Percentiles rank a stretch among this genome's conserved stretches.
These are phyloP conservation scores for Spatulosminthurus flaviceps DNA, from an alignment of 2,888 invertebrate species.

Conservation along the genomic window DNA sequence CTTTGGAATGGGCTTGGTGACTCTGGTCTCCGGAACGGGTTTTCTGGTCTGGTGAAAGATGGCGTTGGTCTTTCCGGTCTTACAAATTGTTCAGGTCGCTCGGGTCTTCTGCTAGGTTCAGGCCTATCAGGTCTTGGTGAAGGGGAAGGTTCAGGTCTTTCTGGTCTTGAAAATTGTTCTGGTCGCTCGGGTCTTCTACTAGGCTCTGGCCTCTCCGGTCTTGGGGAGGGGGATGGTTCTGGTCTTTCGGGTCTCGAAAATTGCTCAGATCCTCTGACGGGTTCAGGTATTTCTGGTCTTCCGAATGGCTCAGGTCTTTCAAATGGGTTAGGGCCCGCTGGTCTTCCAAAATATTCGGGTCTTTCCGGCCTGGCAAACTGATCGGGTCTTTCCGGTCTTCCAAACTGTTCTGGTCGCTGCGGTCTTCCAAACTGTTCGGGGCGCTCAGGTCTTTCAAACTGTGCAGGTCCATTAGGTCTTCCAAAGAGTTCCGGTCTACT, in stretches of 20 bases:
- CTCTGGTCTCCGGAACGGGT: neutral
- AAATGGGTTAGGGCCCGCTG: neutral
- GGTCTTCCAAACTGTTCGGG: constrained; percentile 22
- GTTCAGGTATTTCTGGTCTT: constrained; percentile 29
- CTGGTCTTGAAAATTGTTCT: neutral
- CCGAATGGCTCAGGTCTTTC: neutral
- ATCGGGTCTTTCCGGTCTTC: constrained; percentile 16
- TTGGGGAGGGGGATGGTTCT: neutral
- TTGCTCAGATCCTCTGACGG: neutral
- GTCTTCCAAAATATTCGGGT: neutral
- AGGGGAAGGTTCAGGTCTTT: constrained; percentile 14
- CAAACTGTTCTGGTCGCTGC: constrained; percentile 30
- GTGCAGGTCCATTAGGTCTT: neutral
- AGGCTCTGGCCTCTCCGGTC: constrained; percentile 23
- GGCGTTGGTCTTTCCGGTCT: neutral
- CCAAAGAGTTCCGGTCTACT: neutral
- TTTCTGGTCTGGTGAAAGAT: no score
- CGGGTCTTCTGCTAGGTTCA: neutral
- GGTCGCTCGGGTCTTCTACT: constrained; percentile 21
- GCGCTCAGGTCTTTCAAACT: constrained; percentile 1
- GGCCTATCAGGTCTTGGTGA: constrained; percentile 5
- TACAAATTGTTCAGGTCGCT: neutral
- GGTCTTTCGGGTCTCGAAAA: neutral
- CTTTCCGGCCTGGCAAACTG: neutral
- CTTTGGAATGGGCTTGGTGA: constrained; percentile 35